Percentiles rank a stretch among this genome's conserved stretches.
These are phyloP conservation scores for Petaurus breviceps DNA, from an alignment of 2,113 vertebrate genomes.

Conservation along the genomic window DNA sequence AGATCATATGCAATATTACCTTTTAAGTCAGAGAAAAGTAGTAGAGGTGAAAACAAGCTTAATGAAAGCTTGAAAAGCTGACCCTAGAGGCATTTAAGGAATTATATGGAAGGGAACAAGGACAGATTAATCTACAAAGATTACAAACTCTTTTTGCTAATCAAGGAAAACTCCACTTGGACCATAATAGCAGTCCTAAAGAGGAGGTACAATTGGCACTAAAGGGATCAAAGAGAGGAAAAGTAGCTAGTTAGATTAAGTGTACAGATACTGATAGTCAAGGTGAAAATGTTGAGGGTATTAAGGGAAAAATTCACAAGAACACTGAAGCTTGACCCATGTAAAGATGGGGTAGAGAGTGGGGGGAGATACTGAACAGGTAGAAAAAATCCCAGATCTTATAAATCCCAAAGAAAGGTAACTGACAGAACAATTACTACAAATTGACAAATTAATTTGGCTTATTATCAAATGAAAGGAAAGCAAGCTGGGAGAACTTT, in stretches of 20 bases:
- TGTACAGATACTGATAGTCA: not conserved
- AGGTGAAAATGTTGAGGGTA: not conserved
- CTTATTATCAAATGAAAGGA: not conserved
- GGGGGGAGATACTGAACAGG: too few species aligned
- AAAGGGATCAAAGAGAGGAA: not conserved
- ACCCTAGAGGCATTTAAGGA: not conserved
- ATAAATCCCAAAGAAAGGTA: too few species aligned
- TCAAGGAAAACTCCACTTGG: not conserved
- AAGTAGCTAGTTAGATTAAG: not conserved
- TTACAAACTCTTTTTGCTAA: not conserved
- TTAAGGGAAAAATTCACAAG: not conserved
- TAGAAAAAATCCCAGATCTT: too few species aligned
- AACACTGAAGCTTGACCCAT: not conserved
- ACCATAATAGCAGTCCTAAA: not conserved
- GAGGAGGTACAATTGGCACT: not conserved
- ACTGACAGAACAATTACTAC: not conserved
- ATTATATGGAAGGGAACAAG: not conserved
- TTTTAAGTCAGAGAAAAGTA: not conserved
- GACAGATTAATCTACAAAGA: not conserved
- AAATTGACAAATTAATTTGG: not conserved
- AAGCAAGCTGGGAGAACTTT: not conserved
- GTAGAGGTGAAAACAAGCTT: not conserved
- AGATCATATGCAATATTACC: not conserved
- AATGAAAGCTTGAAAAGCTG: not conserved
- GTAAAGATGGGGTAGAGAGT: not conserved